Conservation (phyloP, 2,888 invertebrate species). For the Nymphalis c-album region DNA sequence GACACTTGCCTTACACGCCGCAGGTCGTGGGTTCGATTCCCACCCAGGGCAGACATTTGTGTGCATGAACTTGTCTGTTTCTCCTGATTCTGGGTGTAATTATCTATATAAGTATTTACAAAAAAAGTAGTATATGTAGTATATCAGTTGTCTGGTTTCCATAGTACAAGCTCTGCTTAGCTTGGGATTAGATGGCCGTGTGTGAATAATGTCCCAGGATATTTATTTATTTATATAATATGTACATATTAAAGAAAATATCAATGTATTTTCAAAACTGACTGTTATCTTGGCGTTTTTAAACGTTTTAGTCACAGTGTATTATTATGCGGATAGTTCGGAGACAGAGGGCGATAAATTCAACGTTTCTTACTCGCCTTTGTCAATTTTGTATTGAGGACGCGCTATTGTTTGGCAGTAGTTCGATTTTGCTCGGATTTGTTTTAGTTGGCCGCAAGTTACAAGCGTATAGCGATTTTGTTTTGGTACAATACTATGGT, state of each 20-base stretch:
- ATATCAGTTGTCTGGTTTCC: too few relatives aligned
- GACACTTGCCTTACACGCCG: too few relatives aligned
- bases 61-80: too few relatives aligned
- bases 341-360: conserved; percentile 78
- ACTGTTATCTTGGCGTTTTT: conserved; percentile 46
- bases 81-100: too few relatives aligned
- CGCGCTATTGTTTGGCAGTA: conserved; percentile 69
- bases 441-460: conserved; percentile 46
- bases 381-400: conserved; percentile 79
- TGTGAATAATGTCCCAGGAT: too few relatives aligned
- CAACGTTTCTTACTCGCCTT: conserved; percentile 64
- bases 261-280: conserved; percentile 22
- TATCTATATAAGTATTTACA: too few relatives aligned
- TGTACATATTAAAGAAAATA: background rate
- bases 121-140: too few relatives aligned
- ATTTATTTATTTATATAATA: too few relatives aligned
- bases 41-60: too few relatives aligned
- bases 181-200: too few relatives aligned
- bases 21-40: too few relatives aligned
- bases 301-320: conserved; percentile 69
- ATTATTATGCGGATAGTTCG: conserved; percentile 46
- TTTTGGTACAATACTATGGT: background rate
- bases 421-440: conserved; percentile 79
- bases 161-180: too few relatives aligned
- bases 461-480: conserved; percentile 31